Conservation (phyloP, 2,797 vertebrate species). For the Clarias fuscus region DNA sequence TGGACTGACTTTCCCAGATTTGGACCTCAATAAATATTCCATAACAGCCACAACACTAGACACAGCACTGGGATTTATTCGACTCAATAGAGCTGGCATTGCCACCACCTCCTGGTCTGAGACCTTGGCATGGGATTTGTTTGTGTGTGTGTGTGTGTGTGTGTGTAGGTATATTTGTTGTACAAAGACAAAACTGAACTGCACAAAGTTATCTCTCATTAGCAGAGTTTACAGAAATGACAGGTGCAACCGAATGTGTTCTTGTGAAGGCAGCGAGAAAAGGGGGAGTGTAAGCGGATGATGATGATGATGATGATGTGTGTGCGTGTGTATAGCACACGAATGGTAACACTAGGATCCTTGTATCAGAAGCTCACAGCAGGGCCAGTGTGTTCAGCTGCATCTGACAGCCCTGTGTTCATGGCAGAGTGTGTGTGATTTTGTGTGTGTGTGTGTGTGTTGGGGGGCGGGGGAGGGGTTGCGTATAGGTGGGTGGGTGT, state of each 20-base stretch:
- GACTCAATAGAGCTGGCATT: constrained; percentile 62
- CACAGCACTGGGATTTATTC: constrained; percentile 69
- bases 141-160: constrained; percentile 9
- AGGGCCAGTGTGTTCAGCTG: constrained; percentile 40
- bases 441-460: constrained; percentile 24
- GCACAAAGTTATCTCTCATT: constrained; percentile 61
- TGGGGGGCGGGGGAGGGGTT: background rate
- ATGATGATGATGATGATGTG: background rate
- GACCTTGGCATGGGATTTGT: constrained; percentile 58
- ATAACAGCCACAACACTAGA: constrained; percentile 1
- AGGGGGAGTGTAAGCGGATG: constrained; percentile 15
- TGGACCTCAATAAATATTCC: background rate
- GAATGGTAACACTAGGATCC: constrained; percentile 50
- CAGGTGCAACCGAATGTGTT: constrained; percentile 34
- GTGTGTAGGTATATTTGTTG: constrained; percentile 4
- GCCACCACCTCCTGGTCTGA: constrained; percentile 40
- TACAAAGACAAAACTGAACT: constrained; percentile 49
- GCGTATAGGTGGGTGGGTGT: background rate
- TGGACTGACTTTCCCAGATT: background rate
- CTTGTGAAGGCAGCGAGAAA: background rate
- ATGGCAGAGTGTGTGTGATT: constrained; percentile 21
- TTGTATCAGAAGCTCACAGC: constrained; percentile 47
- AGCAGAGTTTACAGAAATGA: constrained; percentile 63
- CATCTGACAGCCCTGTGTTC: constrained; percentile 34
- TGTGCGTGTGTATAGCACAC: constrained; percentile 19